A percentile compares a stretch with the other conserved stretches of the same genome.
phyloP scores from a whole-genome alignment of 2,888 invertebrate genomes.

The Oxyscelio sp. region DNA sequence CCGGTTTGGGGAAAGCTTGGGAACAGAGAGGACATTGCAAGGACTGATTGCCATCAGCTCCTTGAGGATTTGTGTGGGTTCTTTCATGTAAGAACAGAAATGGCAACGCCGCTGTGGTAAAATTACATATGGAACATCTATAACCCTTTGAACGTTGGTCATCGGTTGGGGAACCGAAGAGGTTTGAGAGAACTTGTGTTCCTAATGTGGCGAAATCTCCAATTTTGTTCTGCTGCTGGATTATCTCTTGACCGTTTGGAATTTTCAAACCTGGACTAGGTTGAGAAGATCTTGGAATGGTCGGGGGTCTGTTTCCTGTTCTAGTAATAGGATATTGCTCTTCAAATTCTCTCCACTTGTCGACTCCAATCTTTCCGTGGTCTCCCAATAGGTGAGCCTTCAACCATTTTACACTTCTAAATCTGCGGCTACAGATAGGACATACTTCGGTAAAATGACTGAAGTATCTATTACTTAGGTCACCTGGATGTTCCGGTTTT shows the following conservation, averaged over 20 bases:
- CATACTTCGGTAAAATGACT: slow-evolving; percentile 93
- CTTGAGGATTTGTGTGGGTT: slow-evolving; percentile 91
- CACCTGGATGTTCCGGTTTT: slow-evolving; percentile 90
- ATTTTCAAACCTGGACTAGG: slow-evolving; percentile 90
- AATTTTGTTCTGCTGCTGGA: slow-evolving; percentile 78
- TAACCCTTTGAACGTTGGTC: slow-evolving; percentile 92
- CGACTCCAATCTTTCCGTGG: slow-evolving; percentile 92
- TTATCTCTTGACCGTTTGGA: slow-evolving; percentile 88
- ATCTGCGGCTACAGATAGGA: slow-evolving; percentile 95
- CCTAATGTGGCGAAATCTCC: slow-evolving; percentile 84
- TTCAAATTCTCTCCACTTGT: slow-evolving; percentile 91
- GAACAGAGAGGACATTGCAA: slow-evolving; percentile 91
- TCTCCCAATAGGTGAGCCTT: slow-evolving; percentile 96
- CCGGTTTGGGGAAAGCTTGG: slow-evolving; percentile 90
- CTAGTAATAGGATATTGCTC: slow-evolving; percentile 88
- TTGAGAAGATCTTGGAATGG: slow-evolving; percentile 84
- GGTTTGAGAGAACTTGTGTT: slow-evolving; percentile 89
- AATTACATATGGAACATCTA: slow-evolving; percentile 96
- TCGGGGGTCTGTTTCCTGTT: slow-evolving; percentile 87
- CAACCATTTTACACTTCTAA: slow-evolving; percentile 96
- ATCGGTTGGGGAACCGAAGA: slow-evolving; percentile 89
- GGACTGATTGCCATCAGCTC: slow-evolving; percentile 83
- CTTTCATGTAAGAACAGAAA: slow-evolving; percentile 97
- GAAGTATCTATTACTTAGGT: slow-evolving; percentile 91
- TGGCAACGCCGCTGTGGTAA: slow-evolving; percentile 96